Evolutionary conservation across 1,140 invertebrate genomes (phyloP).

Genomic region (Drosophila subobscura): DNA sequence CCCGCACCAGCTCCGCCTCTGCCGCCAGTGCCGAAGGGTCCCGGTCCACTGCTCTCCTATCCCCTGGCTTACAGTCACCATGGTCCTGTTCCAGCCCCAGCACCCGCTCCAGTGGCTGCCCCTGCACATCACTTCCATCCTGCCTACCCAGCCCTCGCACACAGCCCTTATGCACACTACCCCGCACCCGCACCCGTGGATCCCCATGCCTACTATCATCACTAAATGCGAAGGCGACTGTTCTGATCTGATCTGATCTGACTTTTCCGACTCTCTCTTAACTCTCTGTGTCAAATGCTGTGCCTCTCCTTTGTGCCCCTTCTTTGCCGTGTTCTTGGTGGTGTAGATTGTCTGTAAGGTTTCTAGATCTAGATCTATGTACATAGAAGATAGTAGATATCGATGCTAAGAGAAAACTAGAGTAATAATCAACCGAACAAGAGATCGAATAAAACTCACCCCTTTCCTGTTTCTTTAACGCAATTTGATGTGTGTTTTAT

Average conservation of each 20-base stretch:
- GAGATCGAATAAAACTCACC: neutral
- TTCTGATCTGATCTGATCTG: conserved; percentile 33
- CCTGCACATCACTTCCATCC: conserved; percentile 68
- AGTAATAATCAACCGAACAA: neutral
- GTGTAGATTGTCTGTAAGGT: conserved; percentile 48
- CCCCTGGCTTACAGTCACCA: conserved; percentile 52
- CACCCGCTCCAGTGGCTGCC: conserved; percentile 44
- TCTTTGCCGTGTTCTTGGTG: conserved; percentile 60
- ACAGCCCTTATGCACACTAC: conserved; percentile 73
- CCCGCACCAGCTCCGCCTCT: conserved; percentile 58
- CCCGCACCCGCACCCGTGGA: conserved; percentile 50
- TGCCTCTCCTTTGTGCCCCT: conserved; percentile 7
- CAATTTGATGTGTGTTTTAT: conserved; percentile 70
- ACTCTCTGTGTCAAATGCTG: conserved; percentile 18
- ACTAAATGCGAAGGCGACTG: conserved; percentile 33
- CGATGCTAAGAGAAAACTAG: neutral
- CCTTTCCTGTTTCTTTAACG: conserved; percentile 12
- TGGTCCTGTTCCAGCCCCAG: conserved; percentile 46
- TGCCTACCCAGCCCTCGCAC: conserved; percentile 74
- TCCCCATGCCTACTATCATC: conserved; percentile 69
- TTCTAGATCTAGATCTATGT: conserved; percentile 41
- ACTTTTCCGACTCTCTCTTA: conserved; percentile 23
- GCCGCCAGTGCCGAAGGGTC: conserved; percentile 57
- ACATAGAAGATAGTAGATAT: conserved; percentile 9
- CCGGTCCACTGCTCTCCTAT: conserved; percentile 58